phyloP scores from a whole-genome alignment of 1,140 invertebrate genomes.

The Heliconius himera region DNA sequence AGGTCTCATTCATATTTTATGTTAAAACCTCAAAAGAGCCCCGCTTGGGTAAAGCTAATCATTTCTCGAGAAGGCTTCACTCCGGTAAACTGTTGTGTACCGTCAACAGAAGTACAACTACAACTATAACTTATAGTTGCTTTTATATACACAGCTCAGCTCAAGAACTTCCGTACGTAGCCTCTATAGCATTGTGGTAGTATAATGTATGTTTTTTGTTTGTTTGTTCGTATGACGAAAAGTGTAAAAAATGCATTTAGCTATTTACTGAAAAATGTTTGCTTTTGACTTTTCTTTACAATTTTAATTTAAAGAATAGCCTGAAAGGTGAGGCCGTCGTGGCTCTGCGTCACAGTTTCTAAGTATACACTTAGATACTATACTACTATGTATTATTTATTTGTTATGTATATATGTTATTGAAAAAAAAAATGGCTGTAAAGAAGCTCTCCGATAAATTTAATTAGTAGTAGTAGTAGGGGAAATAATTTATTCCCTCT shows the following conservation, averaged over 20 bases:
- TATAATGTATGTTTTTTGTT: not conserved
- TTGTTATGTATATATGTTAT: too few relatives aligned
- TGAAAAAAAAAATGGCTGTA: too few relatives aligned
- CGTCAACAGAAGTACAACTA: not conserved
- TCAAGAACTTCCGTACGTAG: not conserved
- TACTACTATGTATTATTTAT: too few relatives aligned
- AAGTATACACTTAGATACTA: too few relatives aligned
- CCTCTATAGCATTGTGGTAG: not conserved
- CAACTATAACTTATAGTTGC: not conserved
- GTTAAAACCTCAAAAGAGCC: conserved; percentile 3
- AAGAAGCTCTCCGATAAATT: too few relatives aligned
- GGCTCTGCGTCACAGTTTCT: too few relatives aligned
- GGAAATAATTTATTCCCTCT: too few relatives aligned
- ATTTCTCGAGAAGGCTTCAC: not conserved
- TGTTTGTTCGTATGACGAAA: not conserved
- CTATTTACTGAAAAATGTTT: too few relatives aligned
- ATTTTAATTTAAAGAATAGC: too few relatives aligned
- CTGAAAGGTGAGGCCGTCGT: too few relatives aligned
- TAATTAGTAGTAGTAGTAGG: too few relatives aligned
- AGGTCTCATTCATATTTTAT: not conserved
- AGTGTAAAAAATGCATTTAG: not conserved
- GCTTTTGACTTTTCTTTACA: too few relatives aligned
- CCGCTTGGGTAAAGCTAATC: not conserved
- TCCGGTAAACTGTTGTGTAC: conserved; percentile 3
- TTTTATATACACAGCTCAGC: not conserved